Base-by-base conservation (phyloP, 2,797 vertebrate species). In the Leuciscus waleckii region DNA sequence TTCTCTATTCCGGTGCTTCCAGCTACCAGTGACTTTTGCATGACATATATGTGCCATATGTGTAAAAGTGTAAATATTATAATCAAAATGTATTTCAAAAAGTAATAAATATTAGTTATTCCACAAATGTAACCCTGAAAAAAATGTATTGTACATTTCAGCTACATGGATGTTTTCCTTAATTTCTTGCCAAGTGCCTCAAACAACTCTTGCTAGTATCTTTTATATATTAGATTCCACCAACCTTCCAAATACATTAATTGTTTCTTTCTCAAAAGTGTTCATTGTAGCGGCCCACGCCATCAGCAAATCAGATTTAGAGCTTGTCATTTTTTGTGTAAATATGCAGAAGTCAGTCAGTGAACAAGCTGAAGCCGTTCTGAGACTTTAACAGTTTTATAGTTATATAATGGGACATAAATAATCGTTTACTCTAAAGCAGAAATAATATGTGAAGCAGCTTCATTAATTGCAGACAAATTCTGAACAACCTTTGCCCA, bases 401-500 rank as follows among this genome's bases (percentile, higher is more conserved):
- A 17, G 35, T 76, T 23, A 58, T 51, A 35, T 26, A n/a, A 16
- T 6, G n/a, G 37, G 17, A 29, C 35, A 29, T n/a, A 43, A 43
- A 78, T 63, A 29, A 41, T 41, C 1, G 16, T 26, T 61, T 78
- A 41, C 75, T 39, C 37, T 73, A 37, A 37, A 35, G 6, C n/a
- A 63, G n/a, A 29, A 32, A 79, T 29, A 11, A 29, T 29, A 29
- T 79, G 26, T 29, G 9, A 46, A 79, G 11, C 56, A 32, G 37
- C 39, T 63, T n/a, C 39, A 63, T 82, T 75, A 74, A 74, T 74
- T 63, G 29, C 69, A 63, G n/a, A 49, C 41, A 65, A 4, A 83
- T 65, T 83, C 54, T 51, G 8, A 76, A 49, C n/a, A 77, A n/a
- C 68, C 35, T 19, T 75, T 65, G 7, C 43, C 29, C 43, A 37